phyloP scores from a whole-genome alignment of 2,888 invertebrate species.

The Diloba caeruleocephala region DNA sequence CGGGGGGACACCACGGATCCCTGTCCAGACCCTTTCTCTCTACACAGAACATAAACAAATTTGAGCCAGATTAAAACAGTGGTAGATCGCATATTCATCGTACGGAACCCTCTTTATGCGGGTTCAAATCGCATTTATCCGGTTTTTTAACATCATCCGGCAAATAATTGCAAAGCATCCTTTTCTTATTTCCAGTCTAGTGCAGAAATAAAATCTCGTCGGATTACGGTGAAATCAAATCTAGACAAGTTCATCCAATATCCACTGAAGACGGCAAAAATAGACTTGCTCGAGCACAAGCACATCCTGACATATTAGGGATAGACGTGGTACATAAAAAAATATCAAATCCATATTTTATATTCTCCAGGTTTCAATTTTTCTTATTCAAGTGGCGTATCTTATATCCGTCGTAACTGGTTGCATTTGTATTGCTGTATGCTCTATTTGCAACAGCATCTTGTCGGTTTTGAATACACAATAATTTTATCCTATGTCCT shows the following conservation, averaged over 20 bases:
- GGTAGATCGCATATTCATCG: too few species aligned
- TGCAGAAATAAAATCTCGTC: conserved; percentile 26
- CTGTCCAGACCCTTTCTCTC: too few species aligned
- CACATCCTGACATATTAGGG: conserved; percentile 13
- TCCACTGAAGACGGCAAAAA: conserved; percentile 33
- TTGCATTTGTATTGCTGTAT: too few species aligned
- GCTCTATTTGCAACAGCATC: too few species aligned
- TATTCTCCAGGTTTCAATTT: conserved; percentile 14
- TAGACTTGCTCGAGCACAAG: conserved; percentile 24
- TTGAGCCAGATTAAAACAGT: too few species aligned
- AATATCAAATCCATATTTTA: conserved; percentile 6
- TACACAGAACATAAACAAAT: too few species aligned
- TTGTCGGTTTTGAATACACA: neutral
- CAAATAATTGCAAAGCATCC: neutral
- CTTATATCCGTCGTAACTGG: too few species aligned
- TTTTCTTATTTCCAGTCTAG: conserved; percentile 1
- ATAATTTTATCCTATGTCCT: too few species aligned
- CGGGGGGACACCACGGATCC: too few species aligned
- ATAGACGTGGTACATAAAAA: conserved; percentile 10
- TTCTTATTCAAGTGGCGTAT: neutral
- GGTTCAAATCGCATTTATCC: too few species aligned
- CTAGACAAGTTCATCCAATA: conserved; percentile 26
- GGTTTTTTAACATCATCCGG: neutral
- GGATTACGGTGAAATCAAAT: conserved; percentile 36
- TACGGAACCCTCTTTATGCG: too few species aligned